phyloP scores from a whole-genome alignment of 2,113 vertebrate genomes.

The Zeus faber region DNA sequence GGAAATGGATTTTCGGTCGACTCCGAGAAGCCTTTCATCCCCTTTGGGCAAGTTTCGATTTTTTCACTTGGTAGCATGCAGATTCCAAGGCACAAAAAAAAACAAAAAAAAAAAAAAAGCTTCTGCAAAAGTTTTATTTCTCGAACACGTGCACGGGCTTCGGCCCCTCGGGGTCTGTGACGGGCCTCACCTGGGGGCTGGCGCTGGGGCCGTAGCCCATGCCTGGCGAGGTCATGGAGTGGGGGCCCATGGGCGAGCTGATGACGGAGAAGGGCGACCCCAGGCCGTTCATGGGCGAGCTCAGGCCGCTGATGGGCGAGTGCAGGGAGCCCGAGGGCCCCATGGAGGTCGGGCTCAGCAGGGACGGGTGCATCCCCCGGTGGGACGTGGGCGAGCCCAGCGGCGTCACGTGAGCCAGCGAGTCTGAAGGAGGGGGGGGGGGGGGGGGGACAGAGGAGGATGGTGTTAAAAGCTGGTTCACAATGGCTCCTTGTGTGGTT shows the following conservation, averaged over 20 bases:
- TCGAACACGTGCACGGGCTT: background rate
- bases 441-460: background rate
- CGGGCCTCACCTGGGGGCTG: constrained; percentile 90
- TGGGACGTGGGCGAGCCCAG: constrained; percentile 85
- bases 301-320: constrained; percentile 90
- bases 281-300: constrained; percentile 94
- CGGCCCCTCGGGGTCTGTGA: background rate
- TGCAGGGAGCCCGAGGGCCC: constrained; percentile 88
- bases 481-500: too few relatives aligned
- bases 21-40: too few relatives aligned
- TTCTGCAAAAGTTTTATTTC: background rate
- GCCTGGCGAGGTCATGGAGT: constrained; percentile 89
- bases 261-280: constrained; percentile 96
- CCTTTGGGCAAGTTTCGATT: too few relatives aligned
- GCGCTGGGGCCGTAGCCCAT: constrained; percentile 87
- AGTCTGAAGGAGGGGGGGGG: constrained; percentile 76
- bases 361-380: constrained; percentile 86
- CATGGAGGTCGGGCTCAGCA: constrained; percentile 83
- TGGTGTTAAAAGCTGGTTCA: too few relatives aligned
- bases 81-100: too few relatives aligned
- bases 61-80: too few relatives aligned
- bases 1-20: too few relatives aligned
- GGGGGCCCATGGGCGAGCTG: constrained; percentile 93
- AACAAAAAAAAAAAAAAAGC: too few relatives aligned
- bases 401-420: constrained; percentile 84